Evolutionary conservation across 2,797 vertebrate species (phyloP).

Genomic region (Macrochelys suwanniensis): DNA sequence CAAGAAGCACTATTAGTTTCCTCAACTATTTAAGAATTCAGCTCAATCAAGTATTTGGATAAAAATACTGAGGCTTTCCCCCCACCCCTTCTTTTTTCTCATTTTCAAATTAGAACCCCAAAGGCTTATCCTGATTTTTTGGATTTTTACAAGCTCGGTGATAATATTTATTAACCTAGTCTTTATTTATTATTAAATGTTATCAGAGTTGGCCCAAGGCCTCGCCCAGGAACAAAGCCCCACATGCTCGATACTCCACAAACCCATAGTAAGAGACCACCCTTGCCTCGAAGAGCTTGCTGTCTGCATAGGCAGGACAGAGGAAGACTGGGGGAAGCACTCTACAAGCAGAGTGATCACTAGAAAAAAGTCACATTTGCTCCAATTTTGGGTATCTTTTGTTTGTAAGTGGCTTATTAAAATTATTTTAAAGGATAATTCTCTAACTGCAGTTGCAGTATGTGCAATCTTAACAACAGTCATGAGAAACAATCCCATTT

Average conservation of each 20-base stretch:
- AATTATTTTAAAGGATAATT: not conserved
- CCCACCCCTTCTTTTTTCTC: not conserved
- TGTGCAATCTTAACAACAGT: not conserved
- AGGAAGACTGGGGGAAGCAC: not conserved
- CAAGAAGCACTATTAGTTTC: not conserved
- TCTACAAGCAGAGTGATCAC: not conserved
- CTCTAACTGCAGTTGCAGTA: rapidly evolving
- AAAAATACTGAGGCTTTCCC: not conserved
- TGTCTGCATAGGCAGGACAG: not conserved
- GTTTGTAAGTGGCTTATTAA: not conserved
- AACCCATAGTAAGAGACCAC: not conserved
- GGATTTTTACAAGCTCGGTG: not conserved
- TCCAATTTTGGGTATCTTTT: not conserved
- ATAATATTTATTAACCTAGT: not conserved
- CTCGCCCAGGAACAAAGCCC: not conserved
- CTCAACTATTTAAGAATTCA: not conserved
- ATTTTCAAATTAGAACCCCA: not conserved
- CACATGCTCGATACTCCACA: not conserved
- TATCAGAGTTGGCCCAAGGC: not conserved
- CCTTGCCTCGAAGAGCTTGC: not conserved
- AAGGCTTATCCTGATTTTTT: not conserved
- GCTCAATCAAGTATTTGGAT: not conserved
- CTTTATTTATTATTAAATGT: not conserved
- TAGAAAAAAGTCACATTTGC: not conserved
- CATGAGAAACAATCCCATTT: not conserved